A percentile compares a stretch with the other conserved stretches of the same genome.
These are phyloP conservation scores for Harpagus bidentatus DNA, from an alignment of 2,113 vertebrate species.

Conservation along the genomic window DNA sequence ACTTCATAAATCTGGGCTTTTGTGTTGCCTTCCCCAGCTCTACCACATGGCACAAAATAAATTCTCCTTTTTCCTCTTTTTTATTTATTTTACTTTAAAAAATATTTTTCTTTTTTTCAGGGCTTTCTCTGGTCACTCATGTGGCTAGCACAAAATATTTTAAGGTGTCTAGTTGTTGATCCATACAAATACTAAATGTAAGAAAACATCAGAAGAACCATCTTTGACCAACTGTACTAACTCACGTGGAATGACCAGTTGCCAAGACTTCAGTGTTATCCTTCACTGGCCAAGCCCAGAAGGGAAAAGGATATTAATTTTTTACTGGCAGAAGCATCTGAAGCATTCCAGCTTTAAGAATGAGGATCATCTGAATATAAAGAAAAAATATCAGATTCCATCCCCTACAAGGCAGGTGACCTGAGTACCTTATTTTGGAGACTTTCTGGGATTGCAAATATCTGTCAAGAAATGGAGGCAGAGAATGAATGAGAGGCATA, in stretches of 20 bases:
- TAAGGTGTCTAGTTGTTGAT: not conserved
- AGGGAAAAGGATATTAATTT: not conserved
- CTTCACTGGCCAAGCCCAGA: not conserved
- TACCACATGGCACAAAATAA: not conserved
- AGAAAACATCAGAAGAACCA: not conserved
- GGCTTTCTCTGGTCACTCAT: not conserved
- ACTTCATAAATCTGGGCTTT: not conserved
- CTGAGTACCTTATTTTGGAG: not conserved
- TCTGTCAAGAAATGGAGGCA: not conserved
- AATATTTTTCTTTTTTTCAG: not conserved
- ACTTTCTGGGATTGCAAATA: not conserved
- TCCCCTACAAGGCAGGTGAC: fast-evolving
- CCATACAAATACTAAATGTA: not conserved
- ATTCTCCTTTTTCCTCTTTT: not conserved
- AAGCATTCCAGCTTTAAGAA: not conserved
- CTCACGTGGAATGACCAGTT: not conserved
- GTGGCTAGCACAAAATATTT: not conserved
- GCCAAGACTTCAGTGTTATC: not conserved
- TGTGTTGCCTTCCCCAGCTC: not conserved
- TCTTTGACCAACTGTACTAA: not conserved
- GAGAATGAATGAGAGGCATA: not conserved
- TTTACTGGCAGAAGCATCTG: not conserved
- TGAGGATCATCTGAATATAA: not conserved
- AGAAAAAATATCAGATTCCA: not conserved
- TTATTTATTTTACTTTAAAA: not conserved